Evolutionary conservation across 2,888 invertebrate genomes (phyloP).

Genomic region (Euzophera pinguis): DNA sequence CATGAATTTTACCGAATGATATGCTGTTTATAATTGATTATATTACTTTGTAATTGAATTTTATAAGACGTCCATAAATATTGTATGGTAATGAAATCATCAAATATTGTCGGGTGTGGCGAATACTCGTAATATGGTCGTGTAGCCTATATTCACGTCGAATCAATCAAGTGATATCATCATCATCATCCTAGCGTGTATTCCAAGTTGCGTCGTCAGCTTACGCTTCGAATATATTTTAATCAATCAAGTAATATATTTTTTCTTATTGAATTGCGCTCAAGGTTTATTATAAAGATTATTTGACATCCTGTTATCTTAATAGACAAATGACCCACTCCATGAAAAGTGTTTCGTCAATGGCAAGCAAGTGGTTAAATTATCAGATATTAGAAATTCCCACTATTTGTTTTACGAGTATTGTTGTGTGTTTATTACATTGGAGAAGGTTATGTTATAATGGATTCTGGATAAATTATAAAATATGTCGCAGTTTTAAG

Average conservation of each 20-base stretch:
- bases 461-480: too few species aligned
- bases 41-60: not conserved
- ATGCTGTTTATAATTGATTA: not conserved
- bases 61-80: not conserved
- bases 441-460: too few species aligned
- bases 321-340: not conserved
- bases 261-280: too few species aligned
- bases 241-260: too few species aligned
- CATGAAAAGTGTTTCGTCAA: not conserved
- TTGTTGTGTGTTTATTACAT: too few species aligned
- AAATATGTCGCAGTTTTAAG: too few species aligned
- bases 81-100: not conserved
- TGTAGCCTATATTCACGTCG: not conserved
- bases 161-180: too few species aligned
- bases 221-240: too few species aligned
- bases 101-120: not conserved
- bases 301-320: slow-evolving; percentile 5
- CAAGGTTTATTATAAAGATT: not conserved
- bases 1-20: not conserved
- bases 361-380: not conserved
- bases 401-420: too few species aligned
- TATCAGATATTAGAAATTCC: too few species aligned
- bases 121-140: not conserved
- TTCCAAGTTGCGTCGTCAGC: too few species aligned
- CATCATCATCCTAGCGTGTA: too few species aligned